A percentile compares a stretch with the other conserved stretches of the same genome.
These are phyloP conservation scores for Scaptomyza montana DNA, from an alignment of 1,140 invertebrate genomes.

Conservation along the genomic window DNA sequence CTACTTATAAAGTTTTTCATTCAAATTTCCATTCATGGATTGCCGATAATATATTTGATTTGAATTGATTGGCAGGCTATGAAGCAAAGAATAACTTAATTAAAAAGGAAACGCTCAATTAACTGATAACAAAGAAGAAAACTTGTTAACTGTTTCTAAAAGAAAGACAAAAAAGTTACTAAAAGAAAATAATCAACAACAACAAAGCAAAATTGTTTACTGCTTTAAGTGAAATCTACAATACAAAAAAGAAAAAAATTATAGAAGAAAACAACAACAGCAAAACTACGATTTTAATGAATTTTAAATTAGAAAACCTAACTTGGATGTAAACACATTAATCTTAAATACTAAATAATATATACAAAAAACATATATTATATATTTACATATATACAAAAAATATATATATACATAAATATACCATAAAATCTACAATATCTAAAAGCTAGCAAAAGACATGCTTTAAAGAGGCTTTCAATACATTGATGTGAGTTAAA, in stretches of 20 bases:
- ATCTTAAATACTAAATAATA: conserved; percentile 25
- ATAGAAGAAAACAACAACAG: conserved; percentile 13
- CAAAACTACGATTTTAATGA: conserved; percentile 45
- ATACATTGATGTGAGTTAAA: conserved; percentile 45
- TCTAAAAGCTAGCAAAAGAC: conserved; percentile 32
- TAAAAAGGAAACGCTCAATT: conserved; percentile 31
- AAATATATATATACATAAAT: neutral
- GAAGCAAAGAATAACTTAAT: conserved; percentile 26
- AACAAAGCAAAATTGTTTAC: conserved; percentile 31
- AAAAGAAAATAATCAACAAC: conserved; percentile 18
- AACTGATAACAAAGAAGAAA: conserved; percentile 12
- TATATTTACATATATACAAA: conserved; percentile 19
- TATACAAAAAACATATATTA: conserved; percentile 19
- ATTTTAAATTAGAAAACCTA: conserved; percentile 25
- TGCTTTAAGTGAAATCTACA: conserved; percentile 41
- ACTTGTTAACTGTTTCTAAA: conserved; percentile 30
- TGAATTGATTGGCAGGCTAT: conserved; percentile 22
- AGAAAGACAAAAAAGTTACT: conserved; percentile 38
- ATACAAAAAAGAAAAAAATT: conserved; percentile 12
- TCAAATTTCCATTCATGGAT: conserved; percentile 34
- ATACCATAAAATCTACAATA: conserved; percentile 9
- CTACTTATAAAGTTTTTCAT: conserved; percentile 19
- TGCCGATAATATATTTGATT: conserved; percentile 22
- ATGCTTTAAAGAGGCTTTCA: conserved; percentile 46
- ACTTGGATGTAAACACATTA: neutral